Evolutionary conservation across 2,888 invertebrate genomes (phyloP).

Genomic region (Phortica okadai): DNA sequence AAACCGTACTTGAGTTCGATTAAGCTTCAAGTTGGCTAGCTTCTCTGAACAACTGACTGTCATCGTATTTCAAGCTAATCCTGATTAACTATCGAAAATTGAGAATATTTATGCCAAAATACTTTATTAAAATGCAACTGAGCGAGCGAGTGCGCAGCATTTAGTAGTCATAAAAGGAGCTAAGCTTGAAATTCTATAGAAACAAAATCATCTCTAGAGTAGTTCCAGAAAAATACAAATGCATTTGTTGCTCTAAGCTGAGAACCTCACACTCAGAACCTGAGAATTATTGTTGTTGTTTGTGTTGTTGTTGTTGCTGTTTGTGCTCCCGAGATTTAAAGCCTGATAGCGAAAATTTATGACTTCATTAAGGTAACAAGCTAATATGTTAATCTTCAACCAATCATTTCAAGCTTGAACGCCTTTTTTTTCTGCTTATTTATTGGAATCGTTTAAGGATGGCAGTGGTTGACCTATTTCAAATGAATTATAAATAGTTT

Average conservation of each 20-base stretch:
- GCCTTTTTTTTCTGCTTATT: slow-evolving; percentile 14
- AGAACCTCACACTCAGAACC: no score
- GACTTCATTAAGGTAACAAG: slow-evolving; percentile 71
- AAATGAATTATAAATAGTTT: slow-evolving; percentile 59
- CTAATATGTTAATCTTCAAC: slow-evolving; percentile 57
- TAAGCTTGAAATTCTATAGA: slow-evolving; percentile 31
- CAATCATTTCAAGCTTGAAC: neutral
- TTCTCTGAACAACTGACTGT: slow-evolving; percentile 47
- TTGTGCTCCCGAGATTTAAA: slow-evolving; percentile 12
- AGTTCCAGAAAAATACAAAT: no score
- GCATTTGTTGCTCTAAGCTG: no score
- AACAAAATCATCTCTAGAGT: slow-evolving; percentile 4
- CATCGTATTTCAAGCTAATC: slow-evolving; percentile 71
- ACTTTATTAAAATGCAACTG: slow-evolving; percentile 23
- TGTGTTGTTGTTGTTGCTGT: no score
- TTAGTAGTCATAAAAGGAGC: slow-evolving; percentile 31
- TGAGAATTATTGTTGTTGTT: no score
- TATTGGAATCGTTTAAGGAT: slow-evolving; percentile 28
- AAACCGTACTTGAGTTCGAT: neutral
- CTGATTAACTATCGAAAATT: slow-evolving; percentile 68
- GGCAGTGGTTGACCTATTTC: slow-evolving; percentile 67
- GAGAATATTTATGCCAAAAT: slow-evolving; percentile 37
- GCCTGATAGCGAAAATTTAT: slow-evolving; percentile 66
- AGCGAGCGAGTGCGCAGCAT: neutral
- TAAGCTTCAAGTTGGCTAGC: slow-evolving; percentile 12